phyloP scores from a whole-genome alignment of 2,113 vertebrate genomes.

The Myodes glareolus region DNA sequence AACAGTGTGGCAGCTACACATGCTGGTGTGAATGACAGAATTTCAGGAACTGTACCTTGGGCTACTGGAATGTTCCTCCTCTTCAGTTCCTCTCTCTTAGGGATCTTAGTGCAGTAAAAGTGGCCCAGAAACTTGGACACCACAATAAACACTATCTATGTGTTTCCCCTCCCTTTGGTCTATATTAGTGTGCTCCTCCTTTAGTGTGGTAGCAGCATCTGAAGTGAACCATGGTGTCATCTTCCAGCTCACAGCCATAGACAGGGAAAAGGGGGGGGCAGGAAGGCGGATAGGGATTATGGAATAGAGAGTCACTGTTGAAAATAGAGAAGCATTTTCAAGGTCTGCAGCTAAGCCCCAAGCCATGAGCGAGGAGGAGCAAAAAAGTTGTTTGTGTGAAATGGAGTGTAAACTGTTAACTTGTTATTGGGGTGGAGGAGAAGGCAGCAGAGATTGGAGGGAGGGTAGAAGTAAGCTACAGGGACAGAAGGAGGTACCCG shows the following conservation, averaged over 20 bases:
- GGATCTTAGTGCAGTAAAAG: neutral
- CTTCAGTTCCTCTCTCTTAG: neutral
- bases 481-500: constrained; percentile 78
- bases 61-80: neutral
- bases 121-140: neutral
- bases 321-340: constrained; percentile 48
- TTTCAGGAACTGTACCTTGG: neutral
- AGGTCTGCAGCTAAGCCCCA: constrained; percentile 55
- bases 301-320: neutral
- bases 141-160: neutral
- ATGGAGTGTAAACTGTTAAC: constrained; percentile 75
- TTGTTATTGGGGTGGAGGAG: constrained; percentile 58
- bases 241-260: neutral
- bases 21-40: neutral
- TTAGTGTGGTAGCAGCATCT: neutral
- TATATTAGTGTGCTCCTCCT: neutral
- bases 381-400: constrained; percentile 79
- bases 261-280: neutral
- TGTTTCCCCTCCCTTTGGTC: neutral
- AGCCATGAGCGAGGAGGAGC: constrained; percentile 52
- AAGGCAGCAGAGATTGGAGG: neutral
- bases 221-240: neutral
- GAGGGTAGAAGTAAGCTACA: constrained; percentile 22
- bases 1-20: neutral
- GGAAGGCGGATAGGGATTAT: neutral